These are phyloP conservation scores for Arctocebus calabarensis DNA, from an alignment of 2,797 vertebrate species.

Conservation along the genomic window DNA sequence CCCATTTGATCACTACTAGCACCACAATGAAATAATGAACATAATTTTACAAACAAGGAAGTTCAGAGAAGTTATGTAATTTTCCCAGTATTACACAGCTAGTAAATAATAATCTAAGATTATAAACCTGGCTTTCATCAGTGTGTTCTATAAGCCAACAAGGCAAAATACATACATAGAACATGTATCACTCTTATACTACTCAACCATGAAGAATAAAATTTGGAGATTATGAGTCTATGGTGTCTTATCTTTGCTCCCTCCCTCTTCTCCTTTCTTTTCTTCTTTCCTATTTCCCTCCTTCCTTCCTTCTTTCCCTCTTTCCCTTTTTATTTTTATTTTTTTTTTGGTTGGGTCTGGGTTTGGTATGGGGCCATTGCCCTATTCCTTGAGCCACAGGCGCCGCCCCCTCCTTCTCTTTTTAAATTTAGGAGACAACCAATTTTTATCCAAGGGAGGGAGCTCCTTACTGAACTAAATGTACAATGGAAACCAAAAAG, in stretches of 20 bases:
- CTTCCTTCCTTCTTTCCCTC: too few relatives aligned
- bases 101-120: neutral
- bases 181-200: neutral
- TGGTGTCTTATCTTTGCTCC: neutral
- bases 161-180: neutral
- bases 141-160: neutral
- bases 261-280: neutral
- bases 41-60: slow-evolving; percentile 42
- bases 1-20: neutral
- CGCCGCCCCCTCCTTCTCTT: neutral
- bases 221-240: slow-evolving; percentile 2
- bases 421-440: slow-evolving; percentile 42
- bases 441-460: neutral
- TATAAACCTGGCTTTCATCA: slow-evolving; percentile 43
- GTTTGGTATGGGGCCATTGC: too few relatives aligned
- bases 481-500: neutral
- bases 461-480: slow-evolving; percentile 5
- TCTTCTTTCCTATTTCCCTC: neutral
- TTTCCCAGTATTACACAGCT: neutral
- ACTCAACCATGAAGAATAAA: slow-evolving; percentile 28
- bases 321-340: too few relatives aligned
- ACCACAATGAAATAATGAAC: neutral
- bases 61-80: neutral
- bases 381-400: too few relatives aligned
- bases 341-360: too few relatives aligned